Evolutionary conservation across 2,888 invertebrate genomes (phyloP).

Genomic region (Ichneumon xanthorius): DNA sequence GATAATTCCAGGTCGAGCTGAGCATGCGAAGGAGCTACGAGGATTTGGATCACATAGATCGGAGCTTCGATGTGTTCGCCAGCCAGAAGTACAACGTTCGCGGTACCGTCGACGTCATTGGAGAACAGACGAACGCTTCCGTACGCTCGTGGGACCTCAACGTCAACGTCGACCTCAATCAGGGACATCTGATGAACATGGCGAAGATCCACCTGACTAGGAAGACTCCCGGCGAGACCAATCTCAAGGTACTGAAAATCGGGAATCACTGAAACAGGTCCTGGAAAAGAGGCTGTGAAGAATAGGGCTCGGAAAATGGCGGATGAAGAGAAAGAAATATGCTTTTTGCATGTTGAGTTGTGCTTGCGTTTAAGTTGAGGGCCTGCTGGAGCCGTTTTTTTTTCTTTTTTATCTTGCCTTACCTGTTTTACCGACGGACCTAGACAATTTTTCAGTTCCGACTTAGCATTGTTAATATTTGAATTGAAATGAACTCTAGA

Average conservation of each 20-base stretch:
- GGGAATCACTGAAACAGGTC: not conserved
- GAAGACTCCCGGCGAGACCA: slow-evolving; percentile 78
- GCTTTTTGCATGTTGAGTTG: too few relatives aligned
- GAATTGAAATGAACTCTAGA: too few relatives aligned
- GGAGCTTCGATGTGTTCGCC: slow-evolving; percentile 51
- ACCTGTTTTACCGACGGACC: too few relatives aligned
- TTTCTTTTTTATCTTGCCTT: too few relatives aligned
- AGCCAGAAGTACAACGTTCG: slow-evolving; percentile 71
- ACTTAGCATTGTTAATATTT: too few relatives aligned
- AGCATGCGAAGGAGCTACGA: slow-evolving; percentile 76
- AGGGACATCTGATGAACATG: slow-evolving; percentile 77
- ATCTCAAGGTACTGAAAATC: slow-evolving; percentile 75
- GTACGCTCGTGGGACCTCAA: slow-evolving; percentile 81
- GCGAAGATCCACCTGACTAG: slow-evolving; percentile 79
- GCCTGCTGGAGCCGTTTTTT: too few relatives aligned
- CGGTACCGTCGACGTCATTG: slow-evolving; percentile 79
- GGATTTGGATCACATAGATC: slow-evolving; percentile 67
- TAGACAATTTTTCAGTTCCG: too few relatives aligned
- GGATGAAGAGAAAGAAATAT: too few relatives aligned
- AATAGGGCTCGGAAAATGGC: not conserved
- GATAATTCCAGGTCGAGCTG: slow-evolving; percentile 74
- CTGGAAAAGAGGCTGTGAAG: not conserved
- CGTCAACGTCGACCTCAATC: slow-evolving; percentile 75
- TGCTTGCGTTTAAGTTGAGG: too few relatives aligned
- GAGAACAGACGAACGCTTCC: slow-evolving; percentile 70